A percentile compares a stretch with the other conserved stretches of the same genome.
phyloP scores from a whole-genome alignment of 2,888 invertebrate genomes.

The Parnassius orleans region DNA sequence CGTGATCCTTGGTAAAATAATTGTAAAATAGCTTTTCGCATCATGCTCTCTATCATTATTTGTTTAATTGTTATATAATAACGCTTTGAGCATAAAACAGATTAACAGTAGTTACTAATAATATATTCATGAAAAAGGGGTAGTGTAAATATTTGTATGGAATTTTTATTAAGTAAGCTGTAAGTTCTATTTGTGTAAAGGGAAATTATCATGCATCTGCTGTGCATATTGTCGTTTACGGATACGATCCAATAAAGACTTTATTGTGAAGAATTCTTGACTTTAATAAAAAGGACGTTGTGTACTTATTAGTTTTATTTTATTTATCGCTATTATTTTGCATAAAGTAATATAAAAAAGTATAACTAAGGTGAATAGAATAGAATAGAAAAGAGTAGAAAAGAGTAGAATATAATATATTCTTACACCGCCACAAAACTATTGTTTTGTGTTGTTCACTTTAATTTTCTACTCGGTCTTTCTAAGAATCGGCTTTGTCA shows the following conservation, averaged over 20 bases:
- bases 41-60: slow-evolving; percentile 1
- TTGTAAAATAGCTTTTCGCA: slow-evolving; percentile 4
- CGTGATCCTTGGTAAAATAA: slow-evolving; percentile 4
- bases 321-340: too few species aligned
- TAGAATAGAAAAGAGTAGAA: too few species aligned
- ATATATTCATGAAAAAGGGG: slow-evolving; percentile 48
- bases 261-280: slow-evolving; percentile 75
- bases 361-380: too few species aligned
- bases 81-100: slow-evolving; percentile 19
- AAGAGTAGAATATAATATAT: too few species aligned
- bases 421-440: too few species aligned
- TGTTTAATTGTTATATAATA: slow-evolving; percentile 21
- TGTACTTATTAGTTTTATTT: slow-evolving; percentile 56
- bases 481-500: too few species aligned
- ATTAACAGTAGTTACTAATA: not conserved
- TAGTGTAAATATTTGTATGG: slow-evolving; percentile 66
- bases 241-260: slow-evolving; percentile 78
- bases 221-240: slow-evolving; percentile 77
- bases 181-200: slow-evolving; percentile 55
- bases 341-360: too few species aligned
- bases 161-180: slow-evolving; percentile 43
- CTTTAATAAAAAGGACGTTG: slow-evolving; percentile 72
- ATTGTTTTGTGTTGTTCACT: too few species aligned
- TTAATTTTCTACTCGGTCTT: too few species aligned
- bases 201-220: slow-evolving; percentile 50